Percentiles rank a stretch among this genome's conserved stretches.
phyloP scores from a whole-genome alignment of 2,888 invertebrate species.

The Sipunculus nudus region DNA sequence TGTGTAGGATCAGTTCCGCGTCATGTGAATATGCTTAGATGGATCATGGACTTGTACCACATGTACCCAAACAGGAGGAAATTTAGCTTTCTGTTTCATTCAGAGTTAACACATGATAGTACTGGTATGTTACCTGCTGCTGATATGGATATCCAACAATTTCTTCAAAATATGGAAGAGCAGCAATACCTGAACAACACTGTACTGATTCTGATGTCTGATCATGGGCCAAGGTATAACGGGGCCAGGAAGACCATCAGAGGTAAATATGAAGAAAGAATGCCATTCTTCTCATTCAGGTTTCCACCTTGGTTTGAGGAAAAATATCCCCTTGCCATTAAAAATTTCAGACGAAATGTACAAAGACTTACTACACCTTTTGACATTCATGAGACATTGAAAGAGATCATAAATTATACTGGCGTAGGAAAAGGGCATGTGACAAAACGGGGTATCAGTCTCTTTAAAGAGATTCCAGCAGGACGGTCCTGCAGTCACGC shows the following conservation, averaged over 20 bases:
- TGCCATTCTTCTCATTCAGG: conserved; percentile 85
- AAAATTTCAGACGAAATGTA: conserved; percentile 73
- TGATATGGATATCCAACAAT: conserved; percentile 75
- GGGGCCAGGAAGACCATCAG: conserved; percentile 84
- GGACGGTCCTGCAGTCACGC: conserved; percentile 86
- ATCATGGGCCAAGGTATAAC: conserved; percentile 86
- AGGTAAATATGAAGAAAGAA: conserved; percentile 89
- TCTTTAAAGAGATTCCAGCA: conserved; percentile 69
- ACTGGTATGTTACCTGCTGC: conserved; percentile 81
- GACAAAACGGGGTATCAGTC: conserved; percentile 53
- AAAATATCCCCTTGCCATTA: conserved; percentile 72
- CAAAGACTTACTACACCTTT: conserved; percentile 84
- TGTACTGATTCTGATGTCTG: conserved; percentile 87
- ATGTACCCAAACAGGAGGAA: conserved; percentile 77
- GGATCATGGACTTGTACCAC: conserved; percentile 70
- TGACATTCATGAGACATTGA: conserved; percentile 84
- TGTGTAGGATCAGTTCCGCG: conserved; percentile 80
- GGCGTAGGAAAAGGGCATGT: conserved; percentile 28
- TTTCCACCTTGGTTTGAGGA: conserved; percentile 78
- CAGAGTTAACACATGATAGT: conserved; percentile 87
- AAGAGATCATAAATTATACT: conserved; percentile 74
- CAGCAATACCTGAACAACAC: conserved; percentile 80
- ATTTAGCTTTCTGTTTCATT: conserved; percentile 88
- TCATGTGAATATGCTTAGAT: conserved; percentile 69
- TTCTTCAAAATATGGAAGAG: conserved; percentile 71